Base-by-base conservation (phyloP, 2,113 vertebrate species). In the Rhea pennata region DNA sequence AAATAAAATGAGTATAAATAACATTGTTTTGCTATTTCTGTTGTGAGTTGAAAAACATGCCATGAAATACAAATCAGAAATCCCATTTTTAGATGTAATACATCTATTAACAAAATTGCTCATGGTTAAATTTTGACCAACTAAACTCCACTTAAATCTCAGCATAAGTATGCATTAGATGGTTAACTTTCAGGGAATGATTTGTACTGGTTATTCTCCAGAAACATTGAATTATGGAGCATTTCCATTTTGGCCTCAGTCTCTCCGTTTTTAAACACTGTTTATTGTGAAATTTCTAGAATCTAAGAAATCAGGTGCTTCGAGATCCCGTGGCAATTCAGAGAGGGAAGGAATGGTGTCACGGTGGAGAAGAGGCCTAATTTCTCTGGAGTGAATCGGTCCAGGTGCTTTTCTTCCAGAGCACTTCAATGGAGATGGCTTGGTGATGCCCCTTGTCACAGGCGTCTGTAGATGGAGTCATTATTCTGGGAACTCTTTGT, bases 1-100 rank as follows among this genome's bases (percentile, higher is more conserved):
- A 90, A 87, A 91, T 89, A 82, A 91, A 93, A 83, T 8, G 6
- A 92, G 21, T 70, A 75, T 22, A 87, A 80, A 50, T 91, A 33
- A 71, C 36, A 67, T 46, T 6, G 6, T n/a, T 5, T 3, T n/a
- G 3, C 14, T 73, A 53, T 46, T 79, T 36, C 40, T 73, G 23
- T 33, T 86, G 14, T 75, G 53, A 76, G 24, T 42, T 73, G 26
- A 69, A 92, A 86, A 58, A 76, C 6, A 22, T n/a, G 29, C 59
- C 5, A 48, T 31, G 17, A 29, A 29, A 50, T 19, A 39, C 7
- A 72, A 76, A 76, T 61, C 17, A 72, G 36, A 75, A 88, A 79
- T 10, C 19, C 21, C 16, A 46, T 15, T 27, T 67, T 16, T 53
- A 80, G 80, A 58, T 58, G 16, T 64, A 69, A 69, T 40, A 11